Evolutionary conservation across 1,140 invertebrate genomes (phyloP), one percentile per base, ranked within the genome.

Genomic region (Hetaerina americana): DNA sequence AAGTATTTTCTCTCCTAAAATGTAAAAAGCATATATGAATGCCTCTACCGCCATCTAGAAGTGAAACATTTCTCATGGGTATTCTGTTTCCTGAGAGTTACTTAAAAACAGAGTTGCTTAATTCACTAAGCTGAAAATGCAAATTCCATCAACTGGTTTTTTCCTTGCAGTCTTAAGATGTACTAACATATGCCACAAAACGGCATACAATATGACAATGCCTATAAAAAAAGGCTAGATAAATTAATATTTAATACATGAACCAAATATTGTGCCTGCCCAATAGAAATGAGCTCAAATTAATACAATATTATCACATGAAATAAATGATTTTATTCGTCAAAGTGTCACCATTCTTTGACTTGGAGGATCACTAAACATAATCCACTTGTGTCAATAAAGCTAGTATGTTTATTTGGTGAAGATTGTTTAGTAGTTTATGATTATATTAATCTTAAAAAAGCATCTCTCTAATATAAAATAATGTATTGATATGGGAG

Each of bases 401-500:
- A 57, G 40, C 40, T 57, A 57, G 40, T 57, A 57, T 57, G 40
- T 57, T 57, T 57, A 57, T 57, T 57, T 57, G 40, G 40, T 57
- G 40, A n/a, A n/a, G n/a, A 57, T 57, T 57, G 40, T 57, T 57
- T 57, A 57, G 40, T 57, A 57, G 15, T 57, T 57, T 57, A 57
- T n/a, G 40, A 57, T 57, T 57, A 57, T 57, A 57, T 57, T 57
- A 57, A 57, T 57, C 40, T 57, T 57, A 57, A 57, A 57, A 57
- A 57, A 57, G 40, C 40, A 57, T 57, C 40, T 57, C 15, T 57
- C 40, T 57, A 57, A 57, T 57, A 57, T 57, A 57, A 57, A 57
- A 57, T 57, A 57, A 57, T 18, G 40, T 57, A 57, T 57, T n/a
- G 22, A 57, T 57, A 57, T 10, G 40, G 22, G 40, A 57, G 40